These are phyloP conservation scores for Dysidea cf. avara DNA, from an alignment of 37 sponge, comb jelly and placozoan species.

Conservation along the genomic window DNA sequence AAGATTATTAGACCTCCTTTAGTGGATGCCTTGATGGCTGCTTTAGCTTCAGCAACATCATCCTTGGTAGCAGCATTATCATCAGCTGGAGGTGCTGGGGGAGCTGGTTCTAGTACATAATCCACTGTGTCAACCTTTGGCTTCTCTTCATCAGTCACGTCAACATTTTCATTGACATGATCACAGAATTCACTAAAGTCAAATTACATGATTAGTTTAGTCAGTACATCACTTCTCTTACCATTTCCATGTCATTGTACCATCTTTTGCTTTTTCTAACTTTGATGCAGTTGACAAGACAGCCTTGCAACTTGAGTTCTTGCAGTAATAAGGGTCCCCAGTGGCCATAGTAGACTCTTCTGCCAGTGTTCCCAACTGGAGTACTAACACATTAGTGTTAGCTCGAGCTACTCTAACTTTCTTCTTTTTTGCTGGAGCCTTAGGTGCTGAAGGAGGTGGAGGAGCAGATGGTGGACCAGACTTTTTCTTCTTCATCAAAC, in stretches of 20 bases:
- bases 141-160: conserved; percentile 34
- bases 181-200: conserved; percentile 87
- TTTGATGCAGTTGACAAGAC: conserved; percentile 70
- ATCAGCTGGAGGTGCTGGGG: conserved; percentile 36
- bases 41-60: background rate
- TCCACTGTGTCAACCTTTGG: conserved; percentile 42
- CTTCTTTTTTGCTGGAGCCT: conserved; percentile 17
- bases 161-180: conserved; percentile 55
- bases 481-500: too few species aligned
- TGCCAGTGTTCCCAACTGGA: conserved; percentile 72
- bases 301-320: conserved; percentile 52
- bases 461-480: too few species aligned
- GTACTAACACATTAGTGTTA: conserved; percentile 74
- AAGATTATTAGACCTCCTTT: conserved; percentile 70
- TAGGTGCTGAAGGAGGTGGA: conserved; percentile 1
- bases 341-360: conserved; percentile 25
- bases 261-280: conserved; percentile 19
- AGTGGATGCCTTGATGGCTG: background rate
- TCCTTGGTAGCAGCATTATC: conserved; percentile 6
- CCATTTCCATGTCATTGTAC: conserved; percentile 75
- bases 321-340: conserved; percentile 54
- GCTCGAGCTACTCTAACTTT: too few species aligned
- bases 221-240: conserved; percentile 10
- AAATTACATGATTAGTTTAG: background rate
- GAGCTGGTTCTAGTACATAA: conserved; percentile 77